These are phyloP conservation scores for Plutella xylostella DNA, from an alignment of 2,888 invertebrate genomes.

Conservation along the genomic window DNA sequence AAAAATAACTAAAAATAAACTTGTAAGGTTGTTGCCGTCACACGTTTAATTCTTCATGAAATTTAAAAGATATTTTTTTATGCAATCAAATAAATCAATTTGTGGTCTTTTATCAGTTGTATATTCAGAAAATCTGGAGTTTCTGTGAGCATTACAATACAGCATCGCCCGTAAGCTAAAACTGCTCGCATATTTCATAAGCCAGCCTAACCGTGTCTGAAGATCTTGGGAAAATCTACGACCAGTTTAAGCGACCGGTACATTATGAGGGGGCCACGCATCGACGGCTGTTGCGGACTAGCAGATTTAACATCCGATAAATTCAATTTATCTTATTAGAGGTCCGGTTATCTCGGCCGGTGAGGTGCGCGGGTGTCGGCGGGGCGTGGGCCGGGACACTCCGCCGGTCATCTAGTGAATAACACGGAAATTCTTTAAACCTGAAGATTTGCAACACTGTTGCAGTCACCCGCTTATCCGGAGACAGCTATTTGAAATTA, in stretches of 20 bases:
- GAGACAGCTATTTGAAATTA: too few species aligned
- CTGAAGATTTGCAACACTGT: too few species aligned
- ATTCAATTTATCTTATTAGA: slow-evolving; percentile 46
- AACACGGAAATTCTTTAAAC: too few species aligned
- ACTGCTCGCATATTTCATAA: slow-evolving; percentile 18
- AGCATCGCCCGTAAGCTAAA: not conserved
- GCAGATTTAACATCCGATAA: slow-evolving; percentile 44
- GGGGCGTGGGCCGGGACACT: slow-evolving; percentile 29
- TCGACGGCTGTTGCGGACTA: slow-evolving; percentile 27
- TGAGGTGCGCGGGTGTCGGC: slow-evolving; percentile 23
- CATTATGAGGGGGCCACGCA: slow-evolving; percentile 34
- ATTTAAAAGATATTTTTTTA: too few species aligned
- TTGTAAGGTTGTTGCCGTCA: too few species aligned
- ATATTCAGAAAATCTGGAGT: too few species aligned
- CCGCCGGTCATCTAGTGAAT: not conserved
- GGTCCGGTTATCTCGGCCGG: slow-evolving; percentile 28
- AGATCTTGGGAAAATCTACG: slow-evolving; percentile 25
- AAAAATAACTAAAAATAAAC: too few species aligned
- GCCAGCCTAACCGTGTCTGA: slow-evolving; percentile 6
- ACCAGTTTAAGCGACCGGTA: slow-evolving; percentile 26
- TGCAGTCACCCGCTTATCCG: too few species aligned
- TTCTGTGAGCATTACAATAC: not conserved
- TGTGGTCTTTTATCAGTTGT: too few species aligned
- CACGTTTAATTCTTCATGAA: too few species aligned
- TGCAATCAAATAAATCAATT: too few species aligned